Evolutionary conservation across 1,140 invertebrate species (phyloP), one percentile per base, ranked within the genome.

Genomic region (Anastrepha obliqua): DNA sequence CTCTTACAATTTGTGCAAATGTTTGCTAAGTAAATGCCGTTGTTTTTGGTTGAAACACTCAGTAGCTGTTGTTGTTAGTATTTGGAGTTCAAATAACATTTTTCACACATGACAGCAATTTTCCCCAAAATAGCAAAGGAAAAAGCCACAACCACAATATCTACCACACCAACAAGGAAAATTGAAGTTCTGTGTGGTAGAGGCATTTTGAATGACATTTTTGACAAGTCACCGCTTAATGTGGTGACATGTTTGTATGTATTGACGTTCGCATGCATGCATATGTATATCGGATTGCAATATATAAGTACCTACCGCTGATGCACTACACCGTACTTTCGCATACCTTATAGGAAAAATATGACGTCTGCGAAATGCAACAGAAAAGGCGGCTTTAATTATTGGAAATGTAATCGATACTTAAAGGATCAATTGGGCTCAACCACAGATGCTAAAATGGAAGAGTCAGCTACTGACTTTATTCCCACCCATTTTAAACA

Each of bases 191-290:
- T 65, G 47, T 42, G 15, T 29, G 29, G 58, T 86, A 86, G 29
- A 42, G 59, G 55, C 55, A 86, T 86, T 88, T 88, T 88, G 85
- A 86, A 88, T 88, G 88, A 88, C 74, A 88, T 88, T 85, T 88
- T 87, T 88, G 88, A 88, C 88, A 88, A 85, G 88, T 87, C 89
- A 89, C 90, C 90, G 90, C 89, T 90, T 81, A 59, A 29, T 55
- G 13, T 60, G 81, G 55, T 60, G 81, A 55, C 20, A 58, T 17
- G 17, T 58, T 60, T 15, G 17, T 64, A 64, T 64, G 55, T 58
- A 58, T 58, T 29, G 29, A 29, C 29, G 29, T 29, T 29, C 29
- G 29, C 29, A 29, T 29, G 29, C 29, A 29, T 29, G 29, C 29
- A 29, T 29, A 29, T 29, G 29, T 29, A 29, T 29, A 29, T 29